Evolutionary conservation across 2,113 vertebrate genomes (phyloP), one percentile per base, ranked within the genome.

Genomic region (Callipepla squamata): DNA sequence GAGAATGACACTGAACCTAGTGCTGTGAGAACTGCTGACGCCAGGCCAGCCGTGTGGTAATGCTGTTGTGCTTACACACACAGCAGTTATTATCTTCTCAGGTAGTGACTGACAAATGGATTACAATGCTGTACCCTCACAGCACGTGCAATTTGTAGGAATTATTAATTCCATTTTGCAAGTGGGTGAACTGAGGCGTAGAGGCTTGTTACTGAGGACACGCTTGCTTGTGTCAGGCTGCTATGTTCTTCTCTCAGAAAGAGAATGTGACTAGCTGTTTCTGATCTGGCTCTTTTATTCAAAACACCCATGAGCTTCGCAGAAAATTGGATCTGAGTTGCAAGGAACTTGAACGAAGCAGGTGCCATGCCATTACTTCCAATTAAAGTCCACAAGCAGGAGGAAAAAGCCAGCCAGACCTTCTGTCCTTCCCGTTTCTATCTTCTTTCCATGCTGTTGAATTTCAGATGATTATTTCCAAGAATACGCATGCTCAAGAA

Each of bases 161-260:
- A 32, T 58, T 80, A n/a, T 45, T 26, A n/a, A 75, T 38, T 63
- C 68, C 15, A 34, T 68, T 80, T 61, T 45, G 38, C 13, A 73
- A 17, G 26, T 38, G 48, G 19, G 38, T 61, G 47, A 92, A 47
- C 11, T 63, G 74, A 67, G 55, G 44, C 13, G 18, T 17, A 4
- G 19, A 34, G 16, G 16, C 15, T 55, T 57, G 32, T 21, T 50
- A 34, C 10, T 0, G 0, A 70, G 66, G 62, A 59, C 32, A 7
- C 32, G 28, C 0, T 0, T 34, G n/a, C 38, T 81, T 25, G 20
- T 38, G 57, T 34, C 0, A 7, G 42, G 59, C 65, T 78, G 28
- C 68, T 36, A 2, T 13, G 86, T 34, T 13, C 34, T 68, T 0
- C 70, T 65, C 47, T 13, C 15, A 66, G 74, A 66, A 19, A 8